Percentiles rank a stretch among this genome's conserved stretches.
Evolutionary conservation across 2,797 vertebrate species (phyloP).

Genomic region (Microhierax caerulescens): DNA sequence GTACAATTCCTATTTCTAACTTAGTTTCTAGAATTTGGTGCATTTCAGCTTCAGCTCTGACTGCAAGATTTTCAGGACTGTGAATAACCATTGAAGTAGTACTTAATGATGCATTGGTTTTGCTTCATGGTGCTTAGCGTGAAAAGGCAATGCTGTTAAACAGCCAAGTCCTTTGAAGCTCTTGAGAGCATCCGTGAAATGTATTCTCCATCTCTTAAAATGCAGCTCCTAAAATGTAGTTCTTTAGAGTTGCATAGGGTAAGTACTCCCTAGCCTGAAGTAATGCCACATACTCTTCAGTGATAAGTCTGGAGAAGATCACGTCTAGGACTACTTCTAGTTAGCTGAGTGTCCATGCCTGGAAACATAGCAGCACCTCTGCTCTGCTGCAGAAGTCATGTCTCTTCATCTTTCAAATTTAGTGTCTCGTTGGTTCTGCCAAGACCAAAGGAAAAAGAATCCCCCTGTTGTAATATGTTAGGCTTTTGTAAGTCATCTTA

Average conservation of each 20-base stretch:
- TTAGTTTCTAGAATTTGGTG: background rate
- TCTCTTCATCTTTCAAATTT: background rate
- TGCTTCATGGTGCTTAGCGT: background rate
- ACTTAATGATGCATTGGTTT: background rate
- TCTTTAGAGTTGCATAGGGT: background rate
- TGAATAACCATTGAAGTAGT: background rate
- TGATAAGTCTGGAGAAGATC: background rate
- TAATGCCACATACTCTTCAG: background rate
- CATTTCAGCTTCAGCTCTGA: background rate
- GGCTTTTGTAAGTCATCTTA: background rate
- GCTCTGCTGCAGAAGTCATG: background rate
- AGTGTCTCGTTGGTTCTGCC: background rate
- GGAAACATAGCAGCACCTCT: background rate
- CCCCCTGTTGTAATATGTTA: background rate
- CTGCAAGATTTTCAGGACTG: background rate
- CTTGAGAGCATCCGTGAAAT: background rate
- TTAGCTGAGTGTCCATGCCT: background rate
- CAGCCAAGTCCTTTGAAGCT: background rate
- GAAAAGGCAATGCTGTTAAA: background rate
- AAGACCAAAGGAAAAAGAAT: background rate
- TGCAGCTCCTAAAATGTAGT: background rate
- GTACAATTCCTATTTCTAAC: background rate
- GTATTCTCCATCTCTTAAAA: background rate
- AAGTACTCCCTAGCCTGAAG: background rate
- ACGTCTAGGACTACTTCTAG: background rate